A percentile compares a stretch with the other conserved stretches of the same genome.
These are phyloP conservation scores for Drosophila neotestacea DNA, from an alignment of 2,888 invertebrate genomes.

Conservation along the genomic window DNA sequence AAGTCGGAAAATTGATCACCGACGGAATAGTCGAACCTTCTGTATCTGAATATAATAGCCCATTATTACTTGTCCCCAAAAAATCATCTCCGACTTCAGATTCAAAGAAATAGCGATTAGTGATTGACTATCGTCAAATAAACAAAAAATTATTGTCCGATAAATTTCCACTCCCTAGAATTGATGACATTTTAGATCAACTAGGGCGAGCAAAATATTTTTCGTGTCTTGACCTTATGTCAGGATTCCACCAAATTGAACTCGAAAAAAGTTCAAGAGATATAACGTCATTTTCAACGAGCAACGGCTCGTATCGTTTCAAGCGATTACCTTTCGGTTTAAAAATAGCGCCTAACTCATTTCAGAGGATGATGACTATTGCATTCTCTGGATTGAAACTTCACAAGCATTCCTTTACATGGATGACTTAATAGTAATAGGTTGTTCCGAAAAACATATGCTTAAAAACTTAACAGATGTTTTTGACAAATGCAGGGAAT, in stretches of 20 bases:
- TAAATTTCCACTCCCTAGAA: no score
- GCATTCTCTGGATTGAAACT: conserved; percentile 19
- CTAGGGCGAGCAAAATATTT: no score
- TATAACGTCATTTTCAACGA: no score
- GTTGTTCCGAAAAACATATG: conserved; percentile 25
- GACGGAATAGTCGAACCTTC: not conserved
- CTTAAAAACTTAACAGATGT: conserved; percentile 17
- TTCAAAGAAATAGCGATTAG: not conserved
- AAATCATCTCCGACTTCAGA: conserved; percentile 1
- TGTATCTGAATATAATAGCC: conserved; percentile 13
- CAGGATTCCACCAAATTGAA: no score
- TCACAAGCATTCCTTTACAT: conserved; percentile 20
- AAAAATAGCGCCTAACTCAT: no score
- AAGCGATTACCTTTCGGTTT: no score
- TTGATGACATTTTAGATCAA: no score
- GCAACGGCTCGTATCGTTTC: no score
- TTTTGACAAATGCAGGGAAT: conserved; percentile 18
- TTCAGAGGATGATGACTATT: conserved; percentile 13
- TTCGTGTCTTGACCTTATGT: no score
- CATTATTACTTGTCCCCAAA: conserved; percentile 4
- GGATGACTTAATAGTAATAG: conserved; percentile 19
- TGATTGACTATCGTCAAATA: no score
- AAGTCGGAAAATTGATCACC: not conserved
- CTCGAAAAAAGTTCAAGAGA: no score
- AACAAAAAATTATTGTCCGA: no score